These are phyloP conservation scores for Drosophila truncata DNA, from an alignment of 1,140 invertebrate species.

Conservation along the genomic window DNA sequence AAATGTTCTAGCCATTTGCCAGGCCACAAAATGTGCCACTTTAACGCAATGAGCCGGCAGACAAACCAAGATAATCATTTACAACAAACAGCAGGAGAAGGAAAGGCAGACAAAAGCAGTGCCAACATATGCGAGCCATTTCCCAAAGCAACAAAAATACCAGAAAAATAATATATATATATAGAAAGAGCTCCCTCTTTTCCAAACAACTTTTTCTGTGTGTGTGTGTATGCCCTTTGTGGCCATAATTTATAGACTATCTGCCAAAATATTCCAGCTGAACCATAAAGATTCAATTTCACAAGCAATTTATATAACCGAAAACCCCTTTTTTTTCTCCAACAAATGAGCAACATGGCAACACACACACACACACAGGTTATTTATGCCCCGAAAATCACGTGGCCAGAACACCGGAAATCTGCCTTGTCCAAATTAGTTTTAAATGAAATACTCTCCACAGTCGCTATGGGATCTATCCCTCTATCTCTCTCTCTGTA, in stretches of 20 bases:
- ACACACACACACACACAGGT: slow-evolving; percentile 42
- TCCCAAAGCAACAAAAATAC: slow-evolving; percentile 19
- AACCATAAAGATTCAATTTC: slow-evolving; percentile 84
- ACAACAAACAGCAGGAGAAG: slow-evolving; percentile 56
- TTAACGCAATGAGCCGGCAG: slow-evolving; percentile 68
- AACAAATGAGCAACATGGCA: slow-evolving; percentile 69
- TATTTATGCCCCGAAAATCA: slow-evolving; percentile 72
- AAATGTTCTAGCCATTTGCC: slow-evolving; percentile 61
- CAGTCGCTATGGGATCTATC: neutral
- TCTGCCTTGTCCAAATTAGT: slow-evolving; percentile 43
- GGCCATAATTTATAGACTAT: slow-evolving; percentile 84
- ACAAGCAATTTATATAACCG: slow-evolving; percentile 81
- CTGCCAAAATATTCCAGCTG: slow-evolving; percentile 84
- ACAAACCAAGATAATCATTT: slow-evolving; percentile 74
- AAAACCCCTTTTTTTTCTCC: slow-evolving; percentile 23
- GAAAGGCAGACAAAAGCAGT: slow-evolving; percentile 28
- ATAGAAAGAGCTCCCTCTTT: slow-evolving; percentile 21
- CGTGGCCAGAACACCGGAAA: slow-evolving; percentile 33
- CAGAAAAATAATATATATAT: slow-evolving; percentile 14
- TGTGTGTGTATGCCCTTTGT: slow-evolving; percentile 74
- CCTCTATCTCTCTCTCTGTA: neutral
- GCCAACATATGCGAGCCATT: slow-evolving; percentile 48
- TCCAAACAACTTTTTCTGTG: slow-evolving; percentile 61
- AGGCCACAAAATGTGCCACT: slow-evolving; percentile 59
- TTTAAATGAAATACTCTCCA: slow-evolving; percentile 41